Conservation (phyloP, 2,113 vertebrate genomes). For the Dicentrarchus labrax region DNA sequence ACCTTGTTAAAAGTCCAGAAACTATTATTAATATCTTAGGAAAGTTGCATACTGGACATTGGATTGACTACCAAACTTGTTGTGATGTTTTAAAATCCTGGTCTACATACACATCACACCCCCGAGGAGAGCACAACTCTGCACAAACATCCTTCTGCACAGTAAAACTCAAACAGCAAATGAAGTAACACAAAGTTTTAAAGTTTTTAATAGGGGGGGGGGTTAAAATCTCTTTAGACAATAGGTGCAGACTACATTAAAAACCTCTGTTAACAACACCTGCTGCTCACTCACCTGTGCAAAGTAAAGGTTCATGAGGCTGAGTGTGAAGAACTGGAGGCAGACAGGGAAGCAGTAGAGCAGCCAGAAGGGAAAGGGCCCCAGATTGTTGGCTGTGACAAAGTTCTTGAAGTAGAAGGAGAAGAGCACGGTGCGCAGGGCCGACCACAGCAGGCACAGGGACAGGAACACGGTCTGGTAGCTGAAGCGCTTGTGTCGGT, state of each 20-base stretch:
- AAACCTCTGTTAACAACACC: not conserved
- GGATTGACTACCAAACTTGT: not conserved
- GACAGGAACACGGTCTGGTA: slow-evolving; percentile 98
- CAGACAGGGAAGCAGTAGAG: slow-evolving; percentile 98
- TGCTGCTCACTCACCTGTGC: slow-evolving; percentile 89
- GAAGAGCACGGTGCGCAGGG: slow-evolving; percentile 94
- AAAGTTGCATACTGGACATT: not conserved
- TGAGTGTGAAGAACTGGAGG: slow-evolving; percentile 98
- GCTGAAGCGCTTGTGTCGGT: slow-evolving; percentile 96
- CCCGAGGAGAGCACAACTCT: not conserved
- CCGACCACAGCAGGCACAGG: slow-evolving; percentile 97
- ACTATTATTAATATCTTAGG: not conserved
- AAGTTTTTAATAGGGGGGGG: not conserved
- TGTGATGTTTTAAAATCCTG: no score
- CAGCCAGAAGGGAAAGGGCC: slow-evolving; percentile 96
- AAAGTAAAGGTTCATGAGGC: slow-evolving; percentile 98
- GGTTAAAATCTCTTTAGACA: not conserved
- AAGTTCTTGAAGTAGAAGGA: slow-evolving; percentile 98
- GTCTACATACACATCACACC: not conserved
- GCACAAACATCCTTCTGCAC: not conserved
- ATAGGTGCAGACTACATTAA: not conserved
- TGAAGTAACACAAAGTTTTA: no score
- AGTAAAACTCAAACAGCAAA: not conserved
- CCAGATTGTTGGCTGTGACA: slow-evolving; percentile 91
- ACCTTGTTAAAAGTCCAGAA: not conserved